Base-by-base conservation (phyloP, 30 jellyfish, hydroid and myxozoan species). In the Phacellophora camtschatica region DNA sequence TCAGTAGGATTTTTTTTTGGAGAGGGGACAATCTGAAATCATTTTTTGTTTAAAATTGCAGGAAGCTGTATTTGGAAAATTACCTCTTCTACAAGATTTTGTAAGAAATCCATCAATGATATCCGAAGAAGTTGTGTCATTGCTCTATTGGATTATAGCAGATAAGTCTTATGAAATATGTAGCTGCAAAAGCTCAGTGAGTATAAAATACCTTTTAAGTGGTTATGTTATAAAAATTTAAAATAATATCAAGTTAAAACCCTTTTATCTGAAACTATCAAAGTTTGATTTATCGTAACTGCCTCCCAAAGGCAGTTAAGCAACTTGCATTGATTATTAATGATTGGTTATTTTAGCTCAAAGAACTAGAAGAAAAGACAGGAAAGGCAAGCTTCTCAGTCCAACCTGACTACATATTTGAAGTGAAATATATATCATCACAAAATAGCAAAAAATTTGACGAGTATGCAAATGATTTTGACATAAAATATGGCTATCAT, bases 371-470 rank as follows among this genome's bases (percentile, higher is more conserved):
- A 24, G 51, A 46, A 27, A 85, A 76, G 66, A 85, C 96, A 46
- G 98, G 96, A 5, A 59, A 65, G 39, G 77, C 95, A 53, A 84
- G 96, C 73, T 84, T 83, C 53, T 27, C 68, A 23, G 71, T 90
- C 55, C 77, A 78, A 51, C 98, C 98, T 0, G 88, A 78, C 64
- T 61, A 76, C 54, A 73, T 90, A 25, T 90, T 90, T 85, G 98
- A 90, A 80, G 90, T 90, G 37, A 33, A 79, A 34, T 90, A 90
- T 85, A 67, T 42, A 16, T 71, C 80, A 16, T 23, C 73, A 34
- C 32, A 32, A n/a, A 74, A 46, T 46, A 69, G 97, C 25, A 45
- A 30, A 49, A 83, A 73, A 49, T 90, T 90, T 78, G 95, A 78
- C 10, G 86, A 85, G 10, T 81, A 29, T 41, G 76, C 87, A 7